Base-by-base conservation (phyloP, 2,888 invertebrate genomes). In the Crematogaster levior region DNA sequence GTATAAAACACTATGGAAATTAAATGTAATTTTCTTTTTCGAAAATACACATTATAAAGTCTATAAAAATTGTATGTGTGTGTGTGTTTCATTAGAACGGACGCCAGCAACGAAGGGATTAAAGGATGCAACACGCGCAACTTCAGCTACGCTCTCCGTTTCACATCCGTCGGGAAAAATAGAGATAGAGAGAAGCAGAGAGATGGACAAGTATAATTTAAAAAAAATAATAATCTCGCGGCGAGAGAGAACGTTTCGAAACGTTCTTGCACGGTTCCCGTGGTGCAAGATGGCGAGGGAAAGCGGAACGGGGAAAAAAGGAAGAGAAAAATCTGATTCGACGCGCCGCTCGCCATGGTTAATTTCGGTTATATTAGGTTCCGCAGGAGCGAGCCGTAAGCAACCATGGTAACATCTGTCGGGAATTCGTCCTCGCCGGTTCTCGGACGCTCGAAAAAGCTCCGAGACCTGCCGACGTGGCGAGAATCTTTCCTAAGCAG, bases 301-400 rank as follows among this genome's bases (percentile, higher is more conserved):
- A 53, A 81, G 70, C 60, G 34, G 24, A 56, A 70, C 34, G 40
- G 1, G 18, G 53, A 77, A 77, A 66, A 46, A 65, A 63, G 48
- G 53, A 48, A 0, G 56, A 51, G 58, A 63, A 60, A 74, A 65
- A 89, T 75, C 60, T 83, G 84, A 87, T 87, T 82, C 80, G 87
- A 83, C 82, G 84, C 43, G 85, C 40, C 48, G 74, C 85, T 81
- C 82, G 84, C 84, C 79, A 87, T 89, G 86, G 87, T 90, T 89
- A 89, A 89, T 89, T 89, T 89, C 90, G 90, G 87, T 89, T 88
- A 90, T 89, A 89, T 89, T 90, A 89, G 90, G 89, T 86, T 74
- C 84, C 85, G 81, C 84, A 84, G 88, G 37, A 18, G 82, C 89
- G 84, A 86, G 85, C 85, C 90, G 89, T 90, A 90, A 90, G 89